These are phyloP conservation scores for Zosterops japonicus DNA, from an alignment of 2,113 vertebrate genomes.

Conservation along the genomic window DNA sequence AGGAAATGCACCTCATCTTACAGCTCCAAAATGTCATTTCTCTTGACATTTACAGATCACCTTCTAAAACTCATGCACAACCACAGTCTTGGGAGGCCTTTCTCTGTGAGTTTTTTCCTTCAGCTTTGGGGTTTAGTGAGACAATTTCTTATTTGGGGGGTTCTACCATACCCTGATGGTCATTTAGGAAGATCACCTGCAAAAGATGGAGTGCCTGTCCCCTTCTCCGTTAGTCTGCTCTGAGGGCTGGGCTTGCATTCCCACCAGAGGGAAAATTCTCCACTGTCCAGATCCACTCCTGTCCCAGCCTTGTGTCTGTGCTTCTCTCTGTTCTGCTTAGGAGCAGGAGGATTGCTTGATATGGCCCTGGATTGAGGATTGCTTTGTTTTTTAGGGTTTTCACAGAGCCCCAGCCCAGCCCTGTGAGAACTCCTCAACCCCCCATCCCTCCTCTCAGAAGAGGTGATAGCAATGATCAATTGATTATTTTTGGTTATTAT, in stretches of 20 bases:
- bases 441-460: neutral
- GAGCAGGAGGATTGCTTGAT: neutral
- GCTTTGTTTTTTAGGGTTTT: neutral
- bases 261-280: neutral
- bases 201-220: neutral
- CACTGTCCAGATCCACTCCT: neutral
- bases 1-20: neutral
- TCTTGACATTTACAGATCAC: neutral
- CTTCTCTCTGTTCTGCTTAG: neutral
- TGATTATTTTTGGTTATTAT: neutral
- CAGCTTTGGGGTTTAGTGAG: neutral
- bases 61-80: neutral
- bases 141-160: neutral
- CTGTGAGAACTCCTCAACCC: neutral
- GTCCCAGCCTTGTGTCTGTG: neutral
- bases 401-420: rapidly evolving
- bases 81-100: neutral
- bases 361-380: rapidly evolving
- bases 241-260: neutral
- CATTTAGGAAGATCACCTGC: neutral
- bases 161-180: neutral
- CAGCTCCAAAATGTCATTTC: neutral
- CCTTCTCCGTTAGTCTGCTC: rapidly evolving
- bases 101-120: rapidly evolving
- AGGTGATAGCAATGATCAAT: neutral